Evolutionary conservation across 2,888 invertebrate species (phyloP).

Genomic region (Papilio protenor): DNA sequence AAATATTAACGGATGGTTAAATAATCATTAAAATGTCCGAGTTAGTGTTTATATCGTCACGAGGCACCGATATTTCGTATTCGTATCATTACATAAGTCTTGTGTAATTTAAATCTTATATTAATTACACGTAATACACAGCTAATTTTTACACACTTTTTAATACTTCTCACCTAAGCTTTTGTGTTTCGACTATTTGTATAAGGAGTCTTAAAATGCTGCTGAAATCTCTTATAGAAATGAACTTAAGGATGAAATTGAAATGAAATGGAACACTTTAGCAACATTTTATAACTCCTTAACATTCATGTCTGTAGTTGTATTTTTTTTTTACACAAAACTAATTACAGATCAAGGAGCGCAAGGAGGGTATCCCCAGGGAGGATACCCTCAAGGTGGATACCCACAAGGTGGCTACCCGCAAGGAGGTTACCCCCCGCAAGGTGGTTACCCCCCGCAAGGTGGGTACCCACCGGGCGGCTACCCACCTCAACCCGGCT

Average conservation of each 20-base stretch:
- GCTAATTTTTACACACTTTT: not conserved
- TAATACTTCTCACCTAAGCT: not conserved
- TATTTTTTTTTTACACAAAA: not conserved
- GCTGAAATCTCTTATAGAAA: not conserved
- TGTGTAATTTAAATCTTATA: not conserved
- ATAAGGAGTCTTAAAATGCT: not conserved
- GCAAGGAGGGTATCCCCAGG: conserved; percentile 57
- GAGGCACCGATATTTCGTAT: no score
- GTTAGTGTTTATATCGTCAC: no score
- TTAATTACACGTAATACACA: not conserved
- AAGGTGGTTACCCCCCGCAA: conserved; percentile 60
- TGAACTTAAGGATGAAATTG: not conserved
- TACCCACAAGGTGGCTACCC: conserved; percentile 55
- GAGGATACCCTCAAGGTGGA: conserved; percentile 64
- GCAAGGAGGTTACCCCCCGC: conserved; percentile 66
- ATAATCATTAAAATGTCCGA: no score
- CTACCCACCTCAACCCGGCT: conserved; percentile 51
- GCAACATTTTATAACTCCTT: conserved; percentile 23
- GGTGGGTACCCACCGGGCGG: conserved; percentile 59
- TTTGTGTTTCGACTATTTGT: not conserved
- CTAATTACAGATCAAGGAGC: conserved; percentile 40
- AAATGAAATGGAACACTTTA: not conserved
- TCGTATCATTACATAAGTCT: no score
- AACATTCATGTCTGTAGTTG: not conserved
- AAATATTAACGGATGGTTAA: no score